These are phyloP conservation scores for Lacerta bilineata DNA, from an alignment of 2,797 vertebrate genomes.

Conservation along the genomic window DNA sequence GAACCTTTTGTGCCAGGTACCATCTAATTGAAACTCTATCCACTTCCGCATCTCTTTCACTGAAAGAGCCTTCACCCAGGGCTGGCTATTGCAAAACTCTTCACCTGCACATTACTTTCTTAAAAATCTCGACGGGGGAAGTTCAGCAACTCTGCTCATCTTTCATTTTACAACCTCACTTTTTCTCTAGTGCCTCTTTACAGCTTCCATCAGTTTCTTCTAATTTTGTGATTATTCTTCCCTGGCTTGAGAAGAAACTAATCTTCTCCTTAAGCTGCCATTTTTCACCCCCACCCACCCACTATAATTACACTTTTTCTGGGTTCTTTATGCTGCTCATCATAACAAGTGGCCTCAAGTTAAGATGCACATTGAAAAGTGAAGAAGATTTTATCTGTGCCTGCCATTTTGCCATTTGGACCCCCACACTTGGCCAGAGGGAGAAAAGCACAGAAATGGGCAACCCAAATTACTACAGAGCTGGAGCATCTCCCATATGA, in stretches of 20 bases:
- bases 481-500: too few species aligned
- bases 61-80: not conserved
- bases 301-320: conserved; percentile 58
- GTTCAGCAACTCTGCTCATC: conserved; percentile 47
- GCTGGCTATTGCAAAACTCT: conserved; percentile 49
- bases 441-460: conserved; percentile 16
- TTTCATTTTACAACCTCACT: conserved; percentile 72
- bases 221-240: conserved; percentile 72
- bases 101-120: conserved; percentile 39
- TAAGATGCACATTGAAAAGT: conserved; percentile 32
- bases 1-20: not conserved
- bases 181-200: conserved; percentile 68
- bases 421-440: rapidly evolving
- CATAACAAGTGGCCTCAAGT: conserved; percentile 16
- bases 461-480: too few species aligned
- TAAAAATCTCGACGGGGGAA: conserved; percentile 41
- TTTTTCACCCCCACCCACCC: conserved; percentile 63
- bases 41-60: not conserved
- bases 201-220: conserved; percentile 59
- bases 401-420: not conserved
- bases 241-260: conserved; percentile 61
- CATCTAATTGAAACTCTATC: rapidly evolving
- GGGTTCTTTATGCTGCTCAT: conserved; percentile 50
- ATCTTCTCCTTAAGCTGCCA: conserved; percentile 60
- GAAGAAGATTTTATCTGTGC: rapidly evolving